Percentiles rank a stretch among this genome's conserved stretches.
Conservation (phyloP, 2,888 invertebrate genomes). For the Torymus auratus region DNA sequence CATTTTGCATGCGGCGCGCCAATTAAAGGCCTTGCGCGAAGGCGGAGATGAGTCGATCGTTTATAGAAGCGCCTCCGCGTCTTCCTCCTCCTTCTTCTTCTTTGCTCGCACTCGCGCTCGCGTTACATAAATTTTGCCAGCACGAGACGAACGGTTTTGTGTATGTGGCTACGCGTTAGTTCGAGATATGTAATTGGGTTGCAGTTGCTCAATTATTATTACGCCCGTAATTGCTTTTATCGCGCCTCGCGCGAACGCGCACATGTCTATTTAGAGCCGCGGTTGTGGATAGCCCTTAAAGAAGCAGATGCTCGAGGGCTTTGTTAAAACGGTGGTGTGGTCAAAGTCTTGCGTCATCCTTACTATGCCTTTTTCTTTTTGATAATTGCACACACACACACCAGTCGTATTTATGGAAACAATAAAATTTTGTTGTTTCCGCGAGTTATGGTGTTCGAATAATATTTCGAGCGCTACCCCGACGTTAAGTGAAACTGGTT, state of each 20-base stretch:
- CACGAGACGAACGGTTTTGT: not conserved
- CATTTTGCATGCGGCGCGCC: slow-evolving; percentile 37
- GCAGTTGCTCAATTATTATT: slow-evolving; percentile 38
- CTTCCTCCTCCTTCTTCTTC: not conserved
- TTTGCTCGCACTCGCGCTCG: not conserved
- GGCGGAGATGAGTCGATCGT: slow-evolving; percentile 31
- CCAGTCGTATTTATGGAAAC: no score
- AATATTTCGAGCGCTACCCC: no score
- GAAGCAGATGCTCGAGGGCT: no score
- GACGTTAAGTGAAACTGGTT: no score
- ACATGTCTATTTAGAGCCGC: no score
- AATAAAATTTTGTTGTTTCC: no score
- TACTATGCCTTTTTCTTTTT: no score
- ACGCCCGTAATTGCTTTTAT: slow-evolving; percentile 5
- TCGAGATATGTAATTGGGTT: slow-evolving; percentile 44
- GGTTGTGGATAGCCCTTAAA: no score
- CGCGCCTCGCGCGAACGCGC: not conserved
- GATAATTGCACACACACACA: no score
- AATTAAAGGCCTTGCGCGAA: slow-evolving; percentile 41
- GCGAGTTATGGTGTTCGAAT: no score
- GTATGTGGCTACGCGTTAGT: not conserved
- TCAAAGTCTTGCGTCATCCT: no score
- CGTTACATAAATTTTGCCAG: slow-evolving; percentile 38
- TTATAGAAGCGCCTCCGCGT: not conserved
- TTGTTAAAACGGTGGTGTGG: no score